Percentiles rank a stretch among this genome's conserved stretches.
phyloP scores from a whole-genome alignment of 2,113 vertebrate species.

The Gymnobelideus leadbeateri region DNA sequence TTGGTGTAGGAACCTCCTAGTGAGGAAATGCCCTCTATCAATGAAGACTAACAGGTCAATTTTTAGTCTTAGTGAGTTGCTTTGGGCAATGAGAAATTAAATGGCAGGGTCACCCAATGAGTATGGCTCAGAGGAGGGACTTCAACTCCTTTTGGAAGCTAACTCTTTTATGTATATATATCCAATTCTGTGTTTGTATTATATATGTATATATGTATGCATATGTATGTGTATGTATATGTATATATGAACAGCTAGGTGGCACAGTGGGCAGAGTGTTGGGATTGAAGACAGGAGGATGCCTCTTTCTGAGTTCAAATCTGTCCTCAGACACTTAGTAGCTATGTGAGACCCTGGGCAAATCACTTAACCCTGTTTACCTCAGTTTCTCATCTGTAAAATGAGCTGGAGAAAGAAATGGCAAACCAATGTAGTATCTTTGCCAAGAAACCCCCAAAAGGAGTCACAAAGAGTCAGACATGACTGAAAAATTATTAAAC shows the following conservation, averaged over 20 bases:
- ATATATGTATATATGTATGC: background rate
- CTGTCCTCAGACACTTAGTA: background rate
- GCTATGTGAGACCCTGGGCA: background rate
- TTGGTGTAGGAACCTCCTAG: background rate
- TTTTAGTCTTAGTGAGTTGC: background rate
- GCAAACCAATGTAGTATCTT: background rate
- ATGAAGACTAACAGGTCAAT: background rate
- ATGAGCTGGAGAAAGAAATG: background rate
- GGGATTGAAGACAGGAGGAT: background rate
- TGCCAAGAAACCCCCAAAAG: background rate
- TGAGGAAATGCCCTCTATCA: background rate
- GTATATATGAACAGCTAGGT: background rate
- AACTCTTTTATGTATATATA: background rate
- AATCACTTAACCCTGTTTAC: background rate
- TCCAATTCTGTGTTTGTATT: no score
- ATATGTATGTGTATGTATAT: background rate
- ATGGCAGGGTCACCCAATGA: background rate
- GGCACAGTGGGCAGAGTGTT: background rate
- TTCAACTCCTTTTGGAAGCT: background rate
- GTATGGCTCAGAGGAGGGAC: background rate
- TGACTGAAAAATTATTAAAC: background rate
- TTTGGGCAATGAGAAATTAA: background rate
- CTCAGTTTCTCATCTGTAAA: background rate
- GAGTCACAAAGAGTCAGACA: background rate
- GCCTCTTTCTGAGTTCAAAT: background rate